Base-by-base conservation (phyloP, 2,888 invertebrate genomes). In the Hemicrepidius hirtus region DNA sequence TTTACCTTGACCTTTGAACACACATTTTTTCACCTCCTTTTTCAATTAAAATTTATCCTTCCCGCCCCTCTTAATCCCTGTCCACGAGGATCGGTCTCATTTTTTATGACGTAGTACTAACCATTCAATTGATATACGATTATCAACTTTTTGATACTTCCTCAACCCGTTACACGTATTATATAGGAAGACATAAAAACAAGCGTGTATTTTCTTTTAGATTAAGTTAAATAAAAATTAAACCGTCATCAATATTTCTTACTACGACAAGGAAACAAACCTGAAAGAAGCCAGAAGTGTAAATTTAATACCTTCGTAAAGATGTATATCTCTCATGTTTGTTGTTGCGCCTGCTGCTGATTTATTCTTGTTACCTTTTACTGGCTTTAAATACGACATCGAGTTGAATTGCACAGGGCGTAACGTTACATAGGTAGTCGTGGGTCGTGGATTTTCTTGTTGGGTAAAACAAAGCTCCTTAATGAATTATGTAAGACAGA, bases 241-340 rank as follows among this genome's bases (percentile, higher is more conserved):
- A 13, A 41, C 4, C 41, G 4, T 41, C n/a, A 16, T 12, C 49
- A 20, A 18, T 5, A n/a, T 28, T 21, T n/a, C n/a, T n/a, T n/a
- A 13, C 12, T 3, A 0, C 3, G 28, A 28, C 49, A 28, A 53
- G 28, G 53, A 53, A 53, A 28, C 53, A 28, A 21, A 1, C 46
- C 10, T 57, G 57, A 18, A 57, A 55, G n/a, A 57, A 55, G n/a
- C 57, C 20, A 68, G 49, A 67, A 44, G 62, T 44, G 62, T 62
- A 44, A 62, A 62, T 62, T 44, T 44, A 62, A 44, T 62, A 62
- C 44, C 44, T 12, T 59, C 28, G 13, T 28, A 62, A 46, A 62
- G 62, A 62, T 62, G 28, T 10, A 12, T 62, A 41, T 44, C 44
- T 44, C 44, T 20, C 24, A 12, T 44, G 46, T 5, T 32, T 9